A percentile compares a stretch with the other conserved stretches of the same genome.
Evolutionary conservation across 2,113 vertebrate genomes (phyloP).

Genomic region (Chlorodrepanis virens): DNA sequence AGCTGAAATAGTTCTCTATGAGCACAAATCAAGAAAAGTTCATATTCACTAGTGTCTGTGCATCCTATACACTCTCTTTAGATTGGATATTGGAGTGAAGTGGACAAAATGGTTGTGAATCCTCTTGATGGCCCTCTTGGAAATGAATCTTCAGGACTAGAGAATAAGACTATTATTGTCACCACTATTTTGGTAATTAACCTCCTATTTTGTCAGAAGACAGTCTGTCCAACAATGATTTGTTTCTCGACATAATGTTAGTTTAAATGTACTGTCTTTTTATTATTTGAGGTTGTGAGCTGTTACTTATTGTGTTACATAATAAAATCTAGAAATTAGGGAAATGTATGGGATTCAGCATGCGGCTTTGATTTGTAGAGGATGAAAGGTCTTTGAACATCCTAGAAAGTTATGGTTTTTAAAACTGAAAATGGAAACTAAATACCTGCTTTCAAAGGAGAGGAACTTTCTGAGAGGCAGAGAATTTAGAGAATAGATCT

Average conservation of each 20-base stretch:
- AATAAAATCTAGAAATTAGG: not conserved
- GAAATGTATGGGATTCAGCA: not conserved
- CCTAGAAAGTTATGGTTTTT: not conserved
- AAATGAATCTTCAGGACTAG: constrained; percentile 92
- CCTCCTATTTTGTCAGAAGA: constrained; percentile 52
- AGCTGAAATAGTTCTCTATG: not conserved
- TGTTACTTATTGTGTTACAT: not conserved
- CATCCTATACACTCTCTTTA: constrained; percentile 70
- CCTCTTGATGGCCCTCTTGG: constrained; percentile 86
- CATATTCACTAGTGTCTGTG: constrained; percentile 9
- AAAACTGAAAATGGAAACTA: not conserved
- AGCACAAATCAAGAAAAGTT: not conserved
- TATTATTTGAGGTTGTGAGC: not conserved
- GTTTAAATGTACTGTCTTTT: not conserved
- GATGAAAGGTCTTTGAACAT: not conserved
- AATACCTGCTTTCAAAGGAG: not conserved
- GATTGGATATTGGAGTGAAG: constrained; percentile 99
- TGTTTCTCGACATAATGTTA: not conserved
- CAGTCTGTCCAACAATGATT: not conserved
- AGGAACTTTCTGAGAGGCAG: not conserved
- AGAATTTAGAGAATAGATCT: not conserved
- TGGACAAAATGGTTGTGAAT: constrained; percentile 97
- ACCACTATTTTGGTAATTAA: constrained; percentile 96
- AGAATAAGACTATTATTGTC: constrained; percentile 98
- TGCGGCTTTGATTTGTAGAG: not conserved